phyloP scores from a whole-genome alignment of 2,888 invertebrate species.

The Drosophila quasianomalipes region DNA sequence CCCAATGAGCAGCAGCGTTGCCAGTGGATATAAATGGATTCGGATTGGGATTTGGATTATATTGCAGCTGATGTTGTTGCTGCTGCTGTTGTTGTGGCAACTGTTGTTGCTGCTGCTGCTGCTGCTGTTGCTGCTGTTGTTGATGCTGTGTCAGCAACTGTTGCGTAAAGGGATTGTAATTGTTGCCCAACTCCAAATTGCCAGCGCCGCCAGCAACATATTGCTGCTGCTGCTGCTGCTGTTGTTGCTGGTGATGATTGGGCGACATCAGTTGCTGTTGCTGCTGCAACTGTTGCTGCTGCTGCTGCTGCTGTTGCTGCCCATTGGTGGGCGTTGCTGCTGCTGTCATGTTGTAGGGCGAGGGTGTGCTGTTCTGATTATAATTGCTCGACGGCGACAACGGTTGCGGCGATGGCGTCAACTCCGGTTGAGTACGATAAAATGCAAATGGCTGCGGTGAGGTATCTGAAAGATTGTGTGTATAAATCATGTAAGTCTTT shows the following conservation, averaged over 20 bases:
- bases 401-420: conserved; percentile 85
- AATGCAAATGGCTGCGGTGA: conserved; percentile 83
- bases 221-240: conserved; percentile 64
- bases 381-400: conserved; percentile 83
- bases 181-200: conserved; percentile 57
- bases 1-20: conserved; percentile 58
- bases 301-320: conserved; percentile 43
- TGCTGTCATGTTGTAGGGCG: conserved; percentile 80
- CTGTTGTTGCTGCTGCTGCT: conserved; percentile 62
- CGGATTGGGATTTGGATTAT: conserved; percentile 58
- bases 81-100: conserved; percentile 59
- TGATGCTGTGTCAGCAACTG: conserved; percentile 64
- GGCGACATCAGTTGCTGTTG: conserved; percentile 73
- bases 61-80: conserved; percentile 63
- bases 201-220: conserved; percentile 40
- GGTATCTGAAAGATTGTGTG: conserved; percentile 68
- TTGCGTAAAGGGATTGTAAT: conserved; percentile 71
- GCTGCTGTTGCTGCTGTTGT: conserved; percentile 63
- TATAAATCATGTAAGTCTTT: not conserved
- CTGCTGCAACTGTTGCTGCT: conserved; percentile 47
- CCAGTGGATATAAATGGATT: conserved; percentile 70
- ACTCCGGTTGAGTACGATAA: conserved; percentile 80
- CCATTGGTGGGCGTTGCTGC: conserved; percentile 59
- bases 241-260: conserved; percentile 70
- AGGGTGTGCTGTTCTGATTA: conserved; percentile 82